These are phyloP conservation scores for Drosophila mayri DNA, from an alignment of 1,140 invertebrate species.

Conservation along the genomic window DNA sequence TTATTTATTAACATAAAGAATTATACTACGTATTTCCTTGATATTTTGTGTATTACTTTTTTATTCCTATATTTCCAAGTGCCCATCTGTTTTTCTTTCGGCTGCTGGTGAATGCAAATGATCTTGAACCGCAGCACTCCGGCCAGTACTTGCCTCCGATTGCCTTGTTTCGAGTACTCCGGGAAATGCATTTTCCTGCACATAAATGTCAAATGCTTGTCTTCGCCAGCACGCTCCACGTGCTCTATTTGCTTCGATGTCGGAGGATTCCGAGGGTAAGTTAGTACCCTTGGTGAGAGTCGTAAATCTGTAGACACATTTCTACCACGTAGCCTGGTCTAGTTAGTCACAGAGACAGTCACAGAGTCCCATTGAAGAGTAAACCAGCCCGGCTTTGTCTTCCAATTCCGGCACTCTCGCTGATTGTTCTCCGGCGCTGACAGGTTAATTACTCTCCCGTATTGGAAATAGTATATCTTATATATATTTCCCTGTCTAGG, in stretches of 20 bases:
- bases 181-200: constrained; percentile 70
- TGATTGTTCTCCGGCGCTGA: constrained; percentile 72
- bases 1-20: too few species aligned
- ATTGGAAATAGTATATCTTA: not conserved
- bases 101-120: constrained; percentile 66
- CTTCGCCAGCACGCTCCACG: constrained; percentile 70
- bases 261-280: constrained; percentile 8
- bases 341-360: constrained; percentile 37
- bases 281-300: constrained; percentile 31
- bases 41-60: not conserved
- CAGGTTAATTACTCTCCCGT: constrained; percentile 65
- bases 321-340: constrained; percentile 28
- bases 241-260: constrained; percentile 19
- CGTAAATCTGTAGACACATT: constrained; percentile 73
- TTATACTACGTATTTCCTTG: too few species aligned
- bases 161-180: constrained; percentile 50
- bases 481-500: constrained; percentile 36
- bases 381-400: constrained; percentile 30
- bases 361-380: not conserved
- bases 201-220: constrained; percentile 81
- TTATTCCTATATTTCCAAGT: constrained; percentile 20
- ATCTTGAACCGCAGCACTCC: constrained; percentile 67
- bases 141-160: constrained; percentile 39
- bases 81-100: constrained; percentile 19
- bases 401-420: constrained; percentile 41